These are phyloP conservation scores for Fulica atra DNA, from an alignment of 2,113 vertebrate genomes.

Conservation along the genomic window DNA sequence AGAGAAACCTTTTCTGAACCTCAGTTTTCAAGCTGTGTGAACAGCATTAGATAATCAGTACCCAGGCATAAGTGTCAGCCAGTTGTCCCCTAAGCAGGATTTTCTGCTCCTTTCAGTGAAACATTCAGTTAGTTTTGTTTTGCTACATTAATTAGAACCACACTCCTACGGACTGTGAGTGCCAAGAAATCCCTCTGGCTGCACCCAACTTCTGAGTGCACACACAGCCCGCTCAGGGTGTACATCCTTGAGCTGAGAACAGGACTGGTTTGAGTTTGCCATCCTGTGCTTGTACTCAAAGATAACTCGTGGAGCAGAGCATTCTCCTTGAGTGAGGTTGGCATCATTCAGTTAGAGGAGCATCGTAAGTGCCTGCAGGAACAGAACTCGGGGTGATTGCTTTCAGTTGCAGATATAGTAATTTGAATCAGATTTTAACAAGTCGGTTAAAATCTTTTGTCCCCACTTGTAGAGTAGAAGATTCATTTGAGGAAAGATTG, in stretches of 20 bases:
- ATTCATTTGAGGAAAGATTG: not conserved
- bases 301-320: not conserved
- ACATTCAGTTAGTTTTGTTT: not conserved
- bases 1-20: not conserved
- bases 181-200: not conserved
- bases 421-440: not conserved
- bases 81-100: not conserved
- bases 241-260: not conserved
- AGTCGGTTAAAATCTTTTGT: not conserved
- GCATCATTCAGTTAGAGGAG: not conserved
- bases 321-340: not conserved
- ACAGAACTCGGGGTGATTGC: rapidly evolving
- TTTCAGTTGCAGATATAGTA: not conserved
- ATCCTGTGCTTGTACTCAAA: not conserved
- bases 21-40: not conserved
- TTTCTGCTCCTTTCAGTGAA: not conserved
- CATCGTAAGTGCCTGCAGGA: not conserved
- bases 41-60: not conserved
- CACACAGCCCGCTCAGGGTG: not conserved
- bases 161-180: not conserved
- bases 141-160: not conserved
- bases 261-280: not conserved
- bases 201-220: not conserved
- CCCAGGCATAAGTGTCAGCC: not conserved
- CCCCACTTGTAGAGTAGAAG: not conserved